Evolutionary conservation across 2,797 vertebrate genomes (phyloP).

Genomic region (Cyclopterus lumpus): DNA sequence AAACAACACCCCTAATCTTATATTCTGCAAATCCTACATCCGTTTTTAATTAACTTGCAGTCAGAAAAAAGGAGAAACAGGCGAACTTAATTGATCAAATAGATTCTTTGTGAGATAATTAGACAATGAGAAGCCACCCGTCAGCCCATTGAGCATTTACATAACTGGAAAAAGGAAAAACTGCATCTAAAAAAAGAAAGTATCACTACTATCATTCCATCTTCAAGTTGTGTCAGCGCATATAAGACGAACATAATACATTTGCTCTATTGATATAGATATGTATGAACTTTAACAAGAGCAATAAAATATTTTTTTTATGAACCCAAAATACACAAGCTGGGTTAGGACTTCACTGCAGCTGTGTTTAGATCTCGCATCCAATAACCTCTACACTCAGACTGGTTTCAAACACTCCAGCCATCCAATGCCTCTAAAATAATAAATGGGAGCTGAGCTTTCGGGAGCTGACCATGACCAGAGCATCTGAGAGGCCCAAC

Average conservation of each 20-base stretch:
- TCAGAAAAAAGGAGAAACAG: conserved; percentile 82
- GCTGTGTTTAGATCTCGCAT: conserved; percentile 84
- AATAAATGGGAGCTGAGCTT: conserved; percentile 84
- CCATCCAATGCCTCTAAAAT: conserved; percentile 80
- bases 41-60: conserved; percentile 86
- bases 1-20: conserved; percentile 86
- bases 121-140: conserved; percentile 83
- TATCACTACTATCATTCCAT: conserved; percentile 46
- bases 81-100: conserved; percentile 86
- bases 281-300: conserved; percentile 47
- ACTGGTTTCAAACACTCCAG: conserved; percentile 81
- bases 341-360: conserved; percentile 74
- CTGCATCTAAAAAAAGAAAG: conserved; percentile 50
- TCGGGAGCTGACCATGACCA: conserved; percentile 80
- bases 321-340: conserved; percentile 75
- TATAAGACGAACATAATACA: conserved; percentile 40
- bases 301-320: conserved; percentile 56
- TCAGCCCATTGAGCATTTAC: conserved; percentile 80
- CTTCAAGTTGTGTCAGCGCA: conserved; percentile 33
- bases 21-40: conserved; percentile 85
- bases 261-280: conserved; percentile 57
- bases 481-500: conserved; percentile 81
- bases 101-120: conserved; percentile 86
- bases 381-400: conserved; percentile 80
- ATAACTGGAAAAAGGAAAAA: conserved; percentile 71